Evolutionary conservation across 2,888 invertebrate species (phyloP), one percentile per base, ranked within the genome.

Genomic region (Agrochola circellaris): DNA sequence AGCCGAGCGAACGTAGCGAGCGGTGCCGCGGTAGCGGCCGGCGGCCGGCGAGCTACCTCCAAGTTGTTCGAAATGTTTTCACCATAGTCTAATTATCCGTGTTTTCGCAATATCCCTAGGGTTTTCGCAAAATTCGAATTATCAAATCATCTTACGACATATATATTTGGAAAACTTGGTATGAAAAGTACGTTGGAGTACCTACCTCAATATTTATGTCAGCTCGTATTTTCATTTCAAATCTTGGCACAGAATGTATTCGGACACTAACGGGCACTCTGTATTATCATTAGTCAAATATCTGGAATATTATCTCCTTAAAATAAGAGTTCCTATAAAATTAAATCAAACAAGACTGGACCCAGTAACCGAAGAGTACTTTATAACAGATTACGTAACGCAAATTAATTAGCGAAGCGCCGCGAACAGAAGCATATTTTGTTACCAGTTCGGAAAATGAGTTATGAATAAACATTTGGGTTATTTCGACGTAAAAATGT

Each of bases 401-500:
- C 23, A 86, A 83, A 80, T 81, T 85, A 86, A 86, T 88, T 73
- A 48, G 69, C 42, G 60, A 64, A 58, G 34, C 34, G 23, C 17
- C 51, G 38, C 58, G 66, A 72, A 75, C 70, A 23, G 62, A 30
- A 77, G n/a, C 74, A 73, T 88, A 86, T 88, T 81, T 78, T 73
- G 73, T 65, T 80, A 73, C 69, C 56, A 73, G 79, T 84, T 73
- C 62, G 72, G 75, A 77, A 81, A 86, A 83, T 77, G 48, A 58
- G 75, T 65, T 80, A 85, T 81, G 80, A 86, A 86, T 87, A 87
- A 82, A 85, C 73, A 77, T 82, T 82, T 76, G 26, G 70, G 23
- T 66, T 86, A 81, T 86, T 86, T 87, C 56, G 71, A 79, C 45
- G 75, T 82, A 87, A 87, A 87, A 87, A 82, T 85, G 79, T 87